phyloP scores from a whole-genome alignment of 2,113 vertebrate genomes.

The Heteronetta atricapilla region DNA sequence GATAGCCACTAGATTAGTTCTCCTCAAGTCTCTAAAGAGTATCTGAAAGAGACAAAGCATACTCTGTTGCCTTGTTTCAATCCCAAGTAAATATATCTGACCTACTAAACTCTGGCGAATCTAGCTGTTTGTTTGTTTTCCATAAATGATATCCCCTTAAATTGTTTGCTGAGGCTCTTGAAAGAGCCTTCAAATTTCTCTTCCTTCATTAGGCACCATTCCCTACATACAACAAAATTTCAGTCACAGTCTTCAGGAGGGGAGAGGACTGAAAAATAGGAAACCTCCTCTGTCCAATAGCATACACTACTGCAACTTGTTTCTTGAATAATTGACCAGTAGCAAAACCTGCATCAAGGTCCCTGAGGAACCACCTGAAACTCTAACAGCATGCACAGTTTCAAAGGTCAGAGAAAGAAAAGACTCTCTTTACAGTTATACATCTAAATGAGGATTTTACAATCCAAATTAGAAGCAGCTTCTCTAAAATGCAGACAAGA shows the following conservation, averaged over 20 bases:
- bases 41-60: background rate
- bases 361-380: background rate
- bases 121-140: background rate
- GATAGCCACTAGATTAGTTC: background rate
- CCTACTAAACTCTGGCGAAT: background rate
- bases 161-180: background rate
- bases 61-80: background rate
- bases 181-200: background rate
- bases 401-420: background rate
- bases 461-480: background rate
- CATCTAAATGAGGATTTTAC: background rate
- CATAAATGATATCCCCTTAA: background rate
- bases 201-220: background rate
- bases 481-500: background rate
- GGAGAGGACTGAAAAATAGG: background rate
- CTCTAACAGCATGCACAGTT: background rate
- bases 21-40: background rate
- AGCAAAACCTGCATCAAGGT: background rate
- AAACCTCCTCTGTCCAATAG: background rate
- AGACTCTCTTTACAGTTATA: background rate
- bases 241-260: background rate
- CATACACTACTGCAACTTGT: background rate
- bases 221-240: background rate
- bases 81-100: background rate
- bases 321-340: background rate